A percentile compares a stretch with the other conserved stretches of the same genome.
Conservation (phyloP, 2,888 invertebrate genomes). For the Hydropsyche betteni region DNA sequence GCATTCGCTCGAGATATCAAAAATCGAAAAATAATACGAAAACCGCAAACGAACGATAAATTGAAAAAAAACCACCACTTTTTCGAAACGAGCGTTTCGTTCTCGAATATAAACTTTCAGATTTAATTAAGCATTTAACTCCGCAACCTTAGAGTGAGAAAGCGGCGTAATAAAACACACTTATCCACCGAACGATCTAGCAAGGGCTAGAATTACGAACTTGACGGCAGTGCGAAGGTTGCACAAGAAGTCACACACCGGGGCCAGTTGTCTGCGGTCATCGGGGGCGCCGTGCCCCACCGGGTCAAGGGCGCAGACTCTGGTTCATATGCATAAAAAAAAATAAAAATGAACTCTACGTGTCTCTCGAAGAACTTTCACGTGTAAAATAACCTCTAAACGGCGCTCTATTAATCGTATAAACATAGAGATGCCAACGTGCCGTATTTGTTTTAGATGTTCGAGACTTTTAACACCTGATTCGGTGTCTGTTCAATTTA, state of each 20-base stretch:
- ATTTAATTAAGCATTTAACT: too few species aligned
- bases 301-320: slow-evolving; percentile 31
- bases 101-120: too few species aligned
- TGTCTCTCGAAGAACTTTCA: background rate
- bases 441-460: background rate
- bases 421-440: too few species aligned
- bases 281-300: slow-evolving; percentile 12
- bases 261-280: slow-evolving; percentile 22
- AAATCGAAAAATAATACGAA: too few species aligned
- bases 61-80: too few species aligned
- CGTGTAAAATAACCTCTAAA: too few species aligned
- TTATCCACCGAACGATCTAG: background rate
- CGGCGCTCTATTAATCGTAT: too few species aligned
- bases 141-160: too few species aligned
- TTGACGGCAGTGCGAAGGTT: slow-evolving; percentile 1
- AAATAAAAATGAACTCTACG: background rate
- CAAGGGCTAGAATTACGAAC: slow-evolving; percentile 5
- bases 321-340: background rate
- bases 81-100: too few species aligned
- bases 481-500: background rate
- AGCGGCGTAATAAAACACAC: too few species aligned
- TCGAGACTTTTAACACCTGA: background rate
- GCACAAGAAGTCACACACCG: slow-evolving; percentile 12
- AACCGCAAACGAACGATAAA: too few species aligned
- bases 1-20: too few species aligned